Evolutionary conservation across 2,113 vertebrate species (phyloP).

Genomic region (Xiphophorus couchianus): DNA sequence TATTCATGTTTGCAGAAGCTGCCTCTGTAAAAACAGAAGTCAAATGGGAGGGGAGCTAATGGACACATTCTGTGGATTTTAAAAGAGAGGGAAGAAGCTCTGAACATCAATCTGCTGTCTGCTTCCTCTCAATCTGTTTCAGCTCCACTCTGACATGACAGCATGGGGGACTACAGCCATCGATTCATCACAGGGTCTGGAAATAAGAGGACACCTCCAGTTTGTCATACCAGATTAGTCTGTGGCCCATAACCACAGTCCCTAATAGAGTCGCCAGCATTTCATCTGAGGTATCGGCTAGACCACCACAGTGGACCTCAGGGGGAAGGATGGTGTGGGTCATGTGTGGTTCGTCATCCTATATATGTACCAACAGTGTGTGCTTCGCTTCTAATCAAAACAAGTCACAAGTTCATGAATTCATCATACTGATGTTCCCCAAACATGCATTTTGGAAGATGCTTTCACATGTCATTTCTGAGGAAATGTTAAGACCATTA

Average conservation of each 20-base stretch:
- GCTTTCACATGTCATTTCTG: background rate
- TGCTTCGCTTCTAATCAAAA: constrained; percentile 18
- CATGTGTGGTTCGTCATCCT: constrained; percentile 48
- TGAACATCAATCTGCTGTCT: constrained; percentile 77
- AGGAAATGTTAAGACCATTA: no score
- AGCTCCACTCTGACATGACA: constrained; percentile 80
- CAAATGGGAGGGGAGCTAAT: constrained; percentile 73
- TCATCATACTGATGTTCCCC: background rate
- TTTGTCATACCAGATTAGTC: constrained; percentile 84
- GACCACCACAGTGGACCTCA: constrained; percentile 75
- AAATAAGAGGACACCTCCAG: constrained; percentile 83
- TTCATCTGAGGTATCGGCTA: constrained; percentile 71
- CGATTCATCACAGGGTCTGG: constrained; percentile 80
- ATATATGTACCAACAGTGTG: constrained; percentile 7
- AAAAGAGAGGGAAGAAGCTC: constrained; percentile 62
- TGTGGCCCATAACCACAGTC: constrained; percentile 80
- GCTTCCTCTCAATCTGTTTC: constrained; percentile 81
- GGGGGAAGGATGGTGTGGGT: constrained; percentile 48
- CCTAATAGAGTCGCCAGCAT: constrained; percentile 79
- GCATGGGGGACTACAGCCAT: constrained; percentile 72
- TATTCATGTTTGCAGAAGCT: constrained; percentile 31
- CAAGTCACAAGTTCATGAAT: background rate
- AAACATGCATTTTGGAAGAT: constrained; percentile 4
- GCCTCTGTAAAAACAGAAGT: constrained; percentile 55
- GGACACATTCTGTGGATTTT: constrained; percentile 74